These are phyloP conservation scores for Hartigia nigra DNA, from an alignment of 2,888 invertebrate genomes.

Conservation along the genomic window DNA sequence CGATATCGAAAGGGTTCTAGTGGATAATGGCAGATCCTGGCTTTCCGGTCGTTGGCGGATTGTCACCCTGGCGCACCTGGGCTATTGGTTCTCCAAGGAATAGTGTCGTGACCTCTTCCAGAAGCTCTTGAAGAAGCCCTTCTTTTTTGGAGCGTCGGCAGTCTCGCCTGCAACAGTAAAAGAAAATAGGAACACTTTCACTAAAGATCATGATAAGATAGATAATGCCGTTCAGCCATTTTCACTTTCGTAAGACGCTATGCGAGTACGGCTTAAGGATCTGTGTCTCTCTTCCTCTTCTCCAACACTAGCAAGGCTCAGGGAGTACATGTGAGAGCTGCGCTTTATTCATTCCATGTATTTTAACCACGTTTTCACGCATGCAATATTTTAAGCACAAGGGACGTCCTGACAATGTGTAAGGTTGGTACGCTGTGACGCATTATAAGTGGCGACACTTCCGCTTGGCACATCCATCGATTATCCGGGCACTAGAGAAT, in stretches of 20 bases:
- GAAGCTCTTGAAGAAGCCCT: constrained; percentile 88
- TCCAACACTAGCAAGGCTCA: neutral
- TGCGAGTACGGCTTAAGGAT: neutral
- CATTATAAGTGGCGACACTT: constrained; percentile 52
- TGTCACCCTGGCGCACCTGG: constrained; percentile 62
- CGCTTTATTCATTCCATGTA: constrained; percentile 11
- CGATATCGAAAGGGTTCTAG: constrained; percentile 41
- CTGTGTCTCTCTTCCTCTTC: neutral
- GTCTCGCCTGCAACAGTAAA: constrained; percentile 71
- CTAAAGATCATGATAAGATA: neutral
- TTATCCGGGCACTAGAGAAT: neutral
- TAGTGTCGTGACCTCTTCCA: constrained; percentile 91
- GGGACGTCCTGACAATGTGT: constrained; percentile 31
- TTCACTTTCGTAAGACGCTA: neutral
- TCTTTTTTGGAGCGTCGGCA: constrained; percentile 80
- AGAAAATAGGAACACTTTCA: constrained; percentile 23
- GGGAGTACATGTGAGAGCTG: neutral
- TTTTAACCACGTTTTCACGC: constrained; percentile 46
- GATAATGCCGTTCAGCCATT: neutral
- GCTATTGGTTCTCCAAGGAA: constrained; percentile 87
- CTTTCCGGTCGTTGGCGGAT: constrained; percentile 50
- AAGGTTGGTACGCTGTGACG: constrained; percentile 32
- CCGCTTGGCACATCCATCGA: constrained; percentile 37
- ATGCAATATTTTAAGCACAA: constrained; percentile 32
- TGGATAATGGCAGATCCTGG: constrained; percentile 41